Conservation (phyloP, 2,113 vertebrate species). For the Megaleporinus macrocephalus region DNA sequence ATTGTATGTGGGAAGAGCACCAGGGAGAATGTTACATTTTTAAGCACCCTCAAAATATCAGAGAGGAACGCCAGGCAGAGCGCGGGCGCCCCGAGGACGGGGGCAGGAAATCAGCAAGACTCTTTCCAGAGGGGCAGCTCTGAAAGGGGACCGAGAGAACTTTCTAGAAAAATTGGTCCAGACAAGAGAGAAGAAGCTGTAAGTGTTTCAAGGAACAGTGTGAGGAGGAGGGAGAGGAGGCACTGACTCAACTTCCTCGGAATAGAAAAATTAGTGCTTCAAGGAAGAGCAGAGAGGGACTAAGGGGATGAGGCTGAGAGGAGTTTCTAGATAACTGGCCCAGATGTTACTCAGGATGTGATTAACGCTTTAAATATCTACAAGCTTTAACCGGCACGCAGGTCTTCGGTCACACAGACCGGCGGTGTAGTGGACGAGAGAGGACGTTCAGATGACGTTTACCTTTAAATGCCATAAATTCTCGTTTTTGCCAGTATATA, state of each 20-base stretch:
- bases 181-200: not conserved
- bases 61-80: not conserved
- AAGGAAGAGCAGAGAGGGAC: not conserved
- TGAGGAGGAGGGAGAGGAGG: not conserved
- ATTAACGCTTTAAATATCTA: not conserved
- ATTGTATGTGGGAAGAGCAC: conserved; percentile 14
- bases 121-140: not conserved
- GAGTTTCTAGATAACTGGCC: not conserved
- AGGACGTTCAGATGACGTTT: no score
- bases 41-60: not conserved
- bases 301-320: not conserved
- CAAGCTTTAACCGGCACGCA: no score
- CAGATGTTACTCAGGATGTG: conserved; percentile 1
- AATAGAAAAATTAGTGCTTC: not conserved
- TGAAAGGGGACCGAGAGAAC: not conserved
- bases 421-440: no score
- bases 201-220: not conserved
- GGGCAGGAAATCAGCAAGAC: not conserved
- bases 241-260: not conserved
- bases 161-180: not conserved
- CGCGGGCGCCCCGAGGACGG: not conserved
- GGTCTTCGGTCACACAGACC: no score
- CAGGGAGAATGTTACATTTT: conserved; percentile 2
- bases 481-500: no score
- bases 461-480: no score